Conservation (phyloP, 2,888 invertebrate genomes). For the Nomada lathburiana region DNA sequence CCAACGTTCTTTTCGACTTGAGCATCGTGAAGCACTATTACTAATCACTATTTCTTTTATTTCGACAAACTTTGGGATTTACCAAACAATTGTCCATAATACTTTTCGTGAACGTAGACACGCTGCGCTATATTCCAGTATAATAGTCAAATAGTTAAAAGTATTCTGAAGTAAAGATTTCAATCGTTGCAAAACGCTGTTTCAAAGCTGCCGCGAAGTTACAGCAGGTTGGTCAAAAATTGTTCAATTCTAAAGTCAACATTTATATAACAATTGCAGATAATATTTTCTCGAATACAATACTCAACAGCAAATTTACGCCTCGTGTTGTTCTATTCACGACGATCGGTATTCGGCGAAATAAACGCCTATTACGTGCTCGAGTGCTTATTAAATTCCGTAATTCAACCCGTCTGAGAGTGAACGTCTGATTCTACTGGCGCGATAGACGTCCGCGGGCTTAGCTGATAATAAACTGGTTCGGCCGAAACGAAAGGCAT, state of each 20-base stretch:
- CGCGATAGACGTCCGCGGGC: neutral
- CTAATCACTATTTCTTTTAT: too few species aligned
- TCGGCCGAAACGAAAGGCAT: neutral
- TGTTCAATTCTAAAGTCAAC: too few species aligned
- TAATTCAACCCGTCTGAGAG: conserved; percentile 41
- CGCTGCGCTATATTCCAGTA: too few species aligned
- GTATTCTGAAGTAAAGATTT: too few species aligned
- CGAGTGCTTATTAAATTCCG: conserved; percentile 53
- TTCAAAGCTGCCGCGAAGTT: too few species aligned
- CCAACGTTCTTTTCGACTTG: conserved; percentile 42
- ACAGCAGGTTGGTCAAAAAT: too few species aligned
- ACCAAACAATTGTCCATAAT: too few species aligned
- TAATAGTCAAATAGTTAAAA: too few species aligned
- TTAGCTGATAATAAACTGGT: neutral
- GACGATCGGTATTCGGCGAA: conserved; percentile 28
- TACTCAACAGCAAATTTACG: neutral
- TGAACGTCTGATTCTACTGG: conserved; percentile 34
- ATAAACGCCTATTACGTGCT: conserved; percentile 22
- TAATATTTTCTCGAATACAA: neutral
- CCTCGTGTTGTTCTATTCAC: conserved; percentile 23
- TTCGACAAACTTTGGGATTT: too few species aligned
- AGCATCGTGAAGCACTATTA: conserved; percentile 48
- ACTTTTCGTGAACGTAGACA: too few species aligned
- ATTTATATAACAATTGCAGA: too few species aligned
- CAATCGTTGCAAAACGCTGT: too few species aligned